Evolutionary conservation across 2,888 invertebrate species (phyloP).

Genomic region (Nephrocerus scutellatus): DNA sequence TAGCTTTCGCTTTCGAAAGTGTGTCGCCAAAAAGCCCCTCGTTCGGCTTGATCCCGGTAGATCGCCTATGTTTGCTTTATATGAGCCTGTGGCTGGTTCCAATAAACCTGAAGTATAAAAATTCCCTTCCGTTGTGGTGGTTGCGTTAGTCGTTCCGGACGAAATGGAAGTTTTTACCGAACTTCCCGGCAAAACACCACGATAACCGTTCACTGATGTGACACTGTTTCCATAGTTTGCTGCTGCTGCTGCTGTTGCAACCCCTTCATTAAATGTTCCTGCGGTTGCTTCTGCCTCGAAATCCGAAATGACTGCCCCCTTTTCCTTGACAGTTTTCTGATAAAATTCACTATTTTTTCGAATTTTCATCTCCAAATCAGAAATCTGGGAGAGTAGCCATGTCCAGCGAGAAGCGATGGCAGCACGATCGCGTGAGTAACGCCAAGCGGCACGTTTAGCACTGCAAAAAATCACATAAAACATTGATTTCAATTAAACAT

Average conservation of each 20-base stretch:
- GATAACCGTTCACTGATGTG: conserved; percentile 56
- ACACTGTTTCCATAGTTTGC: conserved; percentile 6
- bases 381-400: conserved; percentile 88
- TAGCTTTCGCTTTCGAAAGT: conserved; percentile 67
- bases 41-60: conserved; percentile 51
- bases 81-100: too few species aligned
- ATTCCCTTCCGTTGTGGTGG: too few species aligned
- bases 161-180: conserved; percentile 31
- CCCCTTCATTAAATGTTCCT: conserved; percentile 22
- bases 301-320: conserved; percentile 52
- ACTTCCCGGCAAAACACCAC: conserved; percentile 57
- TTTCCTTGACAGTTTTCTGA: conserved; percentile 56
- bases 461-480: conserved; percentile 49
- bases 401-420: conserved; percentile 81
- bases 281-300: conserved; percentile 4
- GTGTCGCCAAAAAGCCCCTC: conserved; percentile 57
- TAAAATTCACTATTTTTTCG: conserved; percentile 79
- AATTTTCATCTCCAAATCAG: conserved; percentile 85
- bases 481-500: conserved; percentile 2
- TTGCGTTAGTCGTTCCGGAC: too few species aligned
- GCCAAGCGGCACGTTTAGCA: conserved; percentile 76
- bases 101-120: too few species aligned
- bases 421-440: conserved; percentile 70
- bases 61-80: too few species aligned
- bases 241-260: background rate